These are phyloP conservation scores for Ptyas mucosa DNA, from an alignment of 2,113 vertebrate species.

Conservation along the genomic window DNA sequence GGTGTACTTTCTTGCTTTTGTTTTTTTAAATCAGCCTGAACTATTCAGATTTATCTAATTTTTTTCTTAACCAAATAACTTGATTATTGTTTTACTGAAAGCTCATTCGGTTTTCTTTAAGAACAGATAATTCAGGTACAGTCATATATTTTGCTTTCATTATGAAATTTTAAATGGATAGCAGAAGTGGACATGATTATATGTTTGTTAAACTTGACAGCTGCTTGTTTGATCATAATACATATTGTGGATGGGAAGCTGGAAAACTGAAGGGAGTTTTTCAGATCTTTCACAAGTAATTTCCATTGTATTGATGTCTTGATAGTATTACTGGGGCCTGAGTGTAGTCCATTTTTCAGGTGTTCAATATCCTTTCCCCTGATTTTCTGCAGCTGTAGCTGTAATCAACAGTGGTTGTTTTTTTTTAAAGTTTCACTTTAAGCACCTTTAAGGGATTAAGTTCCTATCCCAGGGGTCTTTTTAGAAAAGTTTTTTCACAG, in stretches of 20 bases:
- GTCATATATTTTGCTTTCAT: background rate
- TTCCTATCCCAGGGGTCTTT: background rate
- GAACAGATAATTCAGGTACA: background rate
- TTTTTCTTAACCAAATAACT: constrained; percentile 7
- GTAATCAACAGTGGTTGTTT: background rate
- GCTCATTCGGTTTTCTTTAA: background rate
- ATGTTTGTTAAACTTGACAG: background rate
- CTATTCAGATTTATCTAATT: constrained; percentile 10
- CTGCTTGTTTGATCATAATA: background rate
- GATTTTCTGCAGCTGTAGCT: background rate
- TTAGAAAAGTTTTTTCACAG: constrained; percentile 5
- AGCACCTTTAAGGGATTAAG: background rate
- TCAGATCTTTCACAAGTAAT: constrained; percentile 8
- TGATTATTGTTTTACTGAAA: constrained; percentile 6
- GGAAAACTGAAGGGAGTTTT: background rate
- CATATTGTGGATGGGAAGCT: background rate
- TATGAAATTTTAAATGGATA: background rate
- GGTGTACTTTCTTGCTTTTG: constrained; percentile 7
- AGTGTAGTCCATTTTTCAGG: background rate
- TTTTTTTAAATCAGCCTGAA: background rate
- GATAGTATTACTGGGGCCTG: background rate
- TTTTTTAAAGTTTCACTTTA: background rate
- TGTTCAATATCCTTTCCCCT: background rate
- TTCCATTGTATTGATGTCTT: background rate
- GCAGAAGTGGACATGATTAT: background rate